phyloP scores from a whole-genome alignment of 2,113 vertebrate species.

The Neoarius graeffei region DNA sequence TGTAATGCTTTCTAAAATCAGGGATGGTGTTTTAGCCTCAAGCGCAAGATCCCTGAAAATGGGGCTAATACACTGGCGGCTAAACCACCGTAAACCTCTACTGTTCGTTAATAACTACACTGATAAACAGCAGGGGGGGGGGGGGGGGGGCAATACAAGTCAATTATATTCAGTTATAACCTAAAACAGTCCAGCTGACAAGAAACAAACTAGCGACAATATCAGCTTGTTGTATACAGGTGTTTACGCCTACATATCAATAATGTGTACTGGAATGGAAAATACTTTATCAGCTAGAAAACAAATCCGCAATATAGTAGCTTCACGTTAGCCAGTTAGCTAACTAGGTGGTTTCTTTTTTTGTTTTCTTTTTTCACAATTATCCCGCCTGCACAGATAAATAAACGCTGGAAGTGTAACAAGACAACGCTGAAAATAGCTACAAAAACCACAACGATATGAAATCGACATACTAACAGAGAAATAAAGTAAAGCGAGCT shows the following conservation, averaged over 20 bases:
- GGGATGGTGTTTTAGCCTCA: no score
- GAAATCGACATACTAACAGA: neutral
- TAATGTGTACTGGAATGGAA: neutral
- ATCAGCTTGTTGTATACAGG: neutral
- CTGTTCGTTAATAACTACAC: neutral
- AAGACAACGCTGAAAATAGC: neutral
- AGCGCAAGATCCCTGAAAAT: no score
- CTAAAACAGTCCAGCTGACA: neutral
- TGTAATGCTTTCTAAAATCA: no score
- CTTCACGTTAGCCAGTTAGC: constrained; percentile 12
- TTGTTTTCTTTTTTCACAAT: neutral
- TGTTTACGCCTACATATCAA: neutral
- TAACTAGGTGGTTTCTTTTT: neutral
- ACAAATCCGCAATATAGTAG: neutral
- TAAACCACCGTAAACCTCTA: neutral
- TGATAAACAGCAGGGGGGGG: neutral
- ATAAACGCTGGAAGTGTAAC: neutral
- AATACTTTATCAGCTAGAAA: neutral
- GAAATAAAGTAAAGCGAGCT: neutral
- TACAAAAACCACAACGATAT: neutral
- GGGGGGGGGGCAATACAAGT: neutral
- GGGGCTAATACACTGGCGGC: no score
- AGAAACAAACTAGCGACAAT: neutral
- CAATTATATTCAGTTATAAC: neutral
- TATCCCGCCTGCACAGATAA: neutral